Base-by-base conservation (phyloP, 2,113 vertebrate genomes). In the Rhipidura dahli region DNA sequence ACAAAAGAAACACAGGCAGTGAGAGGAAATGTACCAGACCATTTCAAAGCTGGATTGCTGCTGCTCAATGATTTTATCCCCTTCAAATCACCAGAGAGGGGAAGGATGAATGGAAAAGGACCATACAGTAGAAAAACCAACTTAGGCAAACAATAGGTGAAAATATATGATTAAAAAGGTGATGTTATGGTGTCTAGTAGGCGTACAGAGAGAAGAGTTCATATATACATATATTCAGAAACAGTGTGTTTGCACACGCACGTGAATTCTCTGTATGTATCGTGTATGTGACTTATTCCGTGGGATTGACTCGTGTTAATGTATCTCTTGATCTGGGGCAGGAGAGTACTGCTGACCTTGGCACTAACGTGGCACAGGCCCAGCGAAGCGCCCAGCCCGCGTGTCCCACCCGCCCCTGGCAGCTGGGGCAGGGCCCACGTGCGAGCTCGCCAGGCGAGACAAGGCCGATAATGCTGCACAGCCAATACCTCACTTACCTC, bases 251-350 rank as follows among this genome's bases (percentile, higher is more conserved):
- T 97, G 94, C 94, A 97, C 91, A 84, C 87, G 47, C 97, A 96
- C 97, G 97, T 98, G 97, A 96, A 96, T 97, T 98, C 97, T 98
- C 97, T 98, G 97, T 98, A 96, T 97, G 98, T 97, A 82, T 97
- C 35, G 96, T 98, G 97, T 98, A 96, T 97, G 97, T 98, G 97
- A 96, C 98, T 96, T 97, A 97, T 98, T 98, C 97, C 22, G 96
- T 98, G 98, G 98, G 98, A 97, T 97, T 97, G 97, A 94, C 98
- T 98, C 97, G 97, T 98, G 98, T 98, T 98, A 97, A 97, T 97
- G 87, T 98, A 97, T 98, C 98, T 98, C 93, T 98, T 97, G 98
- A 98, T 98, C 97, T 95, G 97, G 97, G 97, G 97, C 91, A 90
- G 94, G 93, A 98, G 98, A 97, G 96, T 96, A 89, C 92, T 96